Base-by-base conservation (phyloP, 2,888 invertebrate genomes). In the Caenorhabditis sp. region DNA sequence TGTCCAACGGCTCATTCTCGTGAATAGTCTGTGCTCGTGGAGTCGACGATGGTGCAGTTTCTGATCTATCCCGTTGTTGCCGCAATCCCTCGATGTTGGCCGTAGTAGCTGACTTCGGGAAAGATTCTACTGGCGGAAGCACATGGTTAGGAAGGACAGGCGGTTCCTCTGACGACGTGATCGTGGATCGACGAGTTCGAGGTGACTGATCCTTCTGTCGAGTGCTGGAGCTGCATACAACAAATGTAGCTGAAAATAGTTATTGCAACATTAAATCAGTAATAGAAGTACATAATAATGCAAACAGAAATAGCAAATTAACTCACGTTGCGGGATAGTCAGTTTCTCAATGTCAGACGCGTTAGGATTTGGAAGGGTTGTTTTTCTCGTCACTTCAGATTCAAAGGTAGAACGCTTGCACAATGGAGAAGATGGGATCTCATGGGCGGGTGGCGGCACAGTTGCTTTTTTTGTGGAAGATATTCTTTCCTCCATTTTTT, bases 401-500 rank as follows among this genome's bases (percentile, higher is more conserved):
- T 37, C 37, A n/a, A 9, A 61, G 17, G 17, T 7, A 5, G 26
- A n/a, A 0, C 6, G 2, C 30, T 22, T 62, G 43, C 24, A 9
- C 20, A 65, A 9, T 2, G 7, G 22, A n/a, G 45, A n/a, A 3
- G 37, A 41, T 17, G 1, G 8, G 13, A 27, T 30, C 1, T 56
- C 66, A 26, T 35, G 37, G 30, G 73, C 73, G 2, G 76, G 45
- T 5, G 77, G 53, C 11, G 68, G 27, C 22, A 35, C 53, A 13
- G 61, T 15, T 39, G 53, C 52, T 43, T 45, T 63, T 30, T 43
- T 41, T 15, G 66, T 41, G 1, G 63, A 43, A 13, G 46, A 45
- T n/a, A 61, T 63, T n/a, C 84, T 66, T 53, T 86, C 84, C 48
- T 89, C 89, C 83, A 89, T 88, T 48, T 84, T 85, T 7, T 84